Evolutionary conservation across 2,888 invertebrate genomes (phyloP).

Genomic region (Andrena dorsata): DNA sequence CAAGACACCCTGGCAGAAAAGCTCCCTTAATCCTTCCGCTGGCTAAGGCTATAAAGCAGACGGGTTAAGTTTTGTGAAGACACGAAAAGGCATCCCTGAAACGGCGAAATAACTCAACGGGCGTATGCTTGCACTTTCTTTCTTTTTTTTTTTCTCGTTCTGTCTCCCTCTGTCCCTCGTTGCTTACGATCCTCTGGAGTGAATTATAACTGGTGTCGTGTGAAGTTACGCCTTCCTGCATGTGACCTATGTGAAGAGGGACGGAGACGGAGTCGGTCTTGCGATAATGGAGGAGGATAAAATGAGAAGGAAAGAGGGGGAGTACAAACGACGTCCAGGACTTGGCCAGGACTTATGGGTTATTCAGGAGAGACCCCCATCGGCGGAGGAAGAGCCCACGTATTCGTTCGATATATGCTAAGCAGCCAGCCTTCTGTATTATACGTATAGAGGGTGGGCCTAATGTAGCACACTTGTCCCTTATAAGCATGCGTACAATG

Average conservation of each 20-base stretch:
- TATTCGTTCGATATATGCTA: conserved; percentile 80
- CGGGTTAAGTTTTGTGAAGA: conserved; percentile 32
- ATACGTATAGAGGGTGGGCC: conserved; percentile 61
- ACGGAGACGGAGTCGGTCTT: conserved; percentile 44
- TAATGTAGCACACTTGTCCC: conserved; percentile 4
- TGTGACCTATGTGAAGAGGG: conserved; percentile 69
- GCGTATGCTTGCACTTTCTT: neutral
- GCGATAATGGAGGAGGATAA: conserved; percentile 35
- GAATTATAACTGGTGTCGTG: conserved; percentile 74
- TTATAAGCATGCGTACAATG: neutral
- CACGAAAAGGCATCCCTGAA: conserved; percentile 48
- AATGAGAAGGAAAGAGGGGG: conserved; percentile 41
- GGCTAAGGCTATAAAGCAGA: conserved; percentile 54
- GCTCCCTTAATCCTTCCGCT: conserved; percentile 63
- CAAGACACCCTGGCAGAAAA: conserved; percentile 28
- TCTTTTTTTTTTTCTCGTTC: neutral
- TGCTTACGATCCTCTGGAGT: conserved; percentile 60
- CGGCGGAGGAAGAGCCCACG: conserved; percentile 63
- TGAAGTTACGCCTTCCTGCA: conserved; percentile 79
- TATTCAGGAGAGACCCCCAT: conserved; percentile 79
- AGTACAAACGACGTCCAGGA: conserved; percentile 70
- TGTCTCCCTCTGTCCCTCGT: conserved; percentile 12
- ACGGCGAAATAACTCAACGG: conserved; percentile 41
- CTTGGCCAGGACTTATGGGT: conserved; percentile 80
- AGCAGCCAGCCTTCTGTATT: conserved; percentile 78